Evolutionary conservation across 2,113 vertebrate species (phyloP).

Genomic region (Tachysurus fulvidraco): DNA sequence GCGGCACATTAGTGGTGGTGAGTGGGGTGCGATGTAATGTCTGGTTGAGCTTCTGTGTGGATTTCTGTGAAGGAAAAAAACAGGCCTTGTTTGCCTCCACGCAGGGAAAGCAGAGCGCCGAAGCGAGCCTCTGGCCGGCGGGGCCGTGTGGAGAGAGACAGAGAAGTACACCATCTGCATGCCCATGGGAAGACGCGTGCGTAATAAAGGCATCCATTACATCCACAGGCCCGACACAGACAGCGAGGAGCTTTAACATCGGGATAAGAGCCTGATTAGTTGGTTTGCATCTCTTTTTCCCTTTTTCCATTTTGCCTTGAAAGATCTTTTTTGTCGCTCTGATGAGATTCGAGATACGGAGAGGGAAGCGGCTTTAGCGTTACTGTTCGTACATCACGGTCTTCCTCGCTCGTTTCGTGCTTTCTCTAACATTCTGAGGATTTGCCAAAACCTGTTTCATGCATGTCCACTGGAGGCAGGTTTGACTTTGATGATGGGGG

Average conservation of each 20-base stretch:
- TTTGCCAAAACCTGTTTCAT: slow-evolving; percentile 80
- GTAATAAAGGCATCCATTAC: slow-evolving; percentile 57
- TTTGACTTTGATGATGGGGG: slow-evolving; percentile 99
- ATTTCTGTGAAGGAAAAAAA: slow-evolving; percentile 66
- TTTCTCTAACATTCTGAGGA: slow-evolving; percentile 74
- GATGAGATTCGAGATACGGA: not conserved
- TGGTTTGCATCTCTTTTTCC: slow-evolving; percentile 2
- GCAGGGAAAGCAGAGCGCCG: slow-evolving; percentile 52
- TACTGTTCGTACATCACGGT: slow-evolving; percentile 32
- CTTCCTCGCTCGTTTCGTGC: slow-evolving; percentile 43
- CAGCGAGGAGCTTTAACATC: slow-evolving; percentile 47
- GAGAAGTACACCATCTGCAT: slow-evolving; percentile 69
- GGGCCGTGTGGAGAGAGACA: slow-evolving; percentile 61
- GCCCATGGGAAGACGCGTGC: slow-evolving; percentile 67
- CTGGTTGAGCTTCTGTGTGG: slow-evolving; percentile 68
- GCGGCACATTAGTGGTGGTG: slow-evolving; percentile 54
- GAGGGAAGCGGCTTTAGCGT: slow-evolving; percentile 12
- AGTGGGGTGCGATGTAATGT: slow-evolving; percentile 67
- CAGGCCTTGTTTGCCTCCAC: slow-evolving; percentile 67
- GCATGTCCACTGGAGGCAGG: slow-evolving; percentile 85
- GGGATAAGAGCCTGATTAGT: slow-evolving; percentile 38
- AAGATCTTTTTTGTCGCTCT: slow-evolving; percentile 4
- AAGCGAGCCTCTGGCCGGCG: slow-evolving; percentile 53
- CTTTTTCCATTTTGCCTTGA: slow-evolving; percentile 21
- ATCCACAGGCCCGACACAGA: slow-evolving; percentile 58